Conservation (phyloP, 2,797 vertebrate genomes). For the Phalanger gymnotis region DNA sequence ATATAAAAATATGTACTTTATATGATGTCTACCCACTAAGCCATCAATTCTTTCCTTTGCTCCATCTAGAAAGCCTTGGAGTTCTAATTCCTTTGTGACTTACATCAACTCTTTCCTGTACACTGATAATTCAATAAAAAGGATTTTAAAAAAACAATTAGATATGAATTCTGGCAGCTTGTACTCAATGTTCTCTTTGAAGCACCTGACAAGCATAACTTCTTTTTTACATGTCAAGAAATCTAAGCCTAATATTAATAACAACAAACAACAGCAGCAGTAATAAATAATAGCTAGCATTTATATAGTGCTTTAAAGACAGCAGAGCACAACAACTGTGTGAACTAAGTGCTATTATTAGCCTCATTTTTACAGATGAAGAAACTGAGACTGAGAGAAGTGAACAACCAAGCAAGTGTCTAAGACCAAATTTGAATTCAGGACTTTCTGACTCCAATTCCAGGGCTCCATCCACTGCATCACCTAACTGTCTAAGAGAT, state of each 20-base stretch:
- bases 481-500: not conserved
- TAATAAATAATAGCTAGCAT: not conserved
- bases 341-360: not conserved
- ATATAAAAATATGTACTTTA: conserved; percentile 80
- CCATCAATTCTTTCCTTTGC: conserved; percentile 58
- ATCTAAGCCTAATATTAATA: not conserved
- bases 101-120: conserved; percentile 63
- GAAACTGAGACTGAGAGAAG: not conserved
- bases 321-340: not conserved
- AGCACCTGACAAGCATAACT: conserved; percentile 42
- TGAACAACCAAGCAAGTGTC: not conserved
- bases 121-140: conserved; percentile 75
- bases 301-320: not conserved
- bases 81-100: conserved; percentile 20
- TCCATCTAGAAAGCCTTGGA: conserved; percentile 56
- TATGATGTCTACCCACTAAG: conserved; percentile 51
- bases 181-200: conserved; percentile 34
- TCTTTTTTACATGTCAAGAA: conserved; percentile 18
- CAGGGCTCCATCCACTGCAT: not conserved
- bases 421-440: not conserved
- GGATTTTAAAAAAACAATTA: conserved; percentile 73
- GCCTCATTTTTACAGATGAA: not conserved
- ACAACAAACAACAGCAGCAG: not conserved
- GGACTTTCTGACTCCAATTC: not conserved
- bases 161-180: conserved; percentile 47